Base-by-base conservation (phyloP, 2,113 vertebrate species). In the Diadophis punctatus region DNA sequence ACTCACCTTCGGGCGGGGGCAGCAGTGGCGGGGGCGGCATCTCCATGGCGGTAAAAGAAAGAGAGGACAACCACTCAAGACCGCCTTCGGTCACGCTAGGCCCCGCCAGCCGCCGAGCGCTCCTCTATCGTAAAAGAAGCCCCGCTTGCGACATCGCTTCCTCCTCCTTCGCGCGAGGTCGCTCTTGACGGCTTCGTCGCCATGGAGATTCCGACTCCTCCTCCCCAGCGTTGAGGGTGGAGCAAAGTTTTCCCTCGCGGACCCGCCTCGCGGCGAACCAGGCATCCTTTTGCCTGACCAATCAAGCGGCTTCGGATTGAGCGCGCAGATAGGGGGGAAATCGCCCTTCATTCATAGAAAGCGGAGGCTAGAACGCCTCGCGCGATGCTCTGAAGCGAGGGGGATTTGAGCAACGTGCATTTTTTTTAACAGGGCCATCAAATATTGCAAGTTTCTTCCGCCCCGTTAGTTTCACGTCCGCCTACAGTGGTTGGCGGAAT, bases 1-100 rank as follows among this genome's bases (percentile, higher is more conserved):
- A 3, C 88, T 98, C 93, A 98, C 98, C 98, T 18, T 98, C 98
- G 0, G 98, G 98, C 92, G 98, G 98, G 87, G 98, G 94, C 63
- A 97, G 97, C 91, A 98, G 97, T 94, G 90, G 95, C 96, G 95
- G 94, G 39, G 91, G 74, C 51, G 93, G 96, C 91, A 98, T 97
- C 96, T 98, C 98, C 98, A 98, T 98, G 90, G 94, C 96, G 95
- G 93, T 63, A 49, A 93, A 90, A 89, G 68, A 43, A 91, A 49
- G 2, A 10, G 25, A 86, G 85, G 85, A 49, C 85, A 49, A 27
- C 93, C 53, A 14, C 52, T 8, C 16, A 89, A 91, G 95, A n/a
- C 94, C 96, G 74, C 92, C 88, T 25, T 23, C 14, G 25, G 12
- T 80, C 58, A 18, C n/a, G 14, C 49, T n/a, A 74, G 86, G 91